These are phyloP conservation scores for Cettia cetti DNA, from an alignment of 2,113 vertebrate species.

Conservation along the genomic window DNA sequence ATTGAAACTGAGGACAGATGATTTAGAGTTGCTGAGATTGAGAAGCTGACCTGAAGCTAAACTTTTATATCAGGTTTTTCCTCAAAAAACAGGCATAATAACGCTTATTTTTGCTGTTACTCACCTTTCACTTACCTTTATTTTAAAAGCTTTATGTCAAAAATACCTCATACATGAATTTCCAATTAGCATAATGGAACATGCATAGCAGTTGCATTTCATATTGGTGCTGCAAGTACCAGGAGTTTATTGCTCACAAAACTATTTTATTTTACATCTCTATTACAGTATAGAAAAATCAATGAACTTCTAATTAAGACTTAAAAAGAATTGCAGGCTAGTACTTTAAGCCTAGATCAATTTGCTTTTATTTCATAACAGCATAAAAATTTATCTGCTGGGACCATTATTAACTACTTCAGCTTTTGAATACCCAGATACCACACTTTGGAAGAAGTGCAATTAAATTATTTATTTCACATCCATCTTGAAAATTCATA, in stretches of 20 bases:
- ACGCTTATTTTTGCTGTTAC: neutral
- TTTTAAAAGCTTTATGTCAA: neutral
- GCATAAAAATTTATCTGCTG: neutral
- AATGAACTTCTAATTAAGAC: slow-evolving; percentile 8
- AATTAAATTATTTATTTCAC: neutral
- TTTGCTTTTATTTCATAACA: slow-evolving; percentile 16
- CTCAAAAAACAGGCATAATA: neutral
- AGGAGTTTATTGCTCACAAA: neutral
- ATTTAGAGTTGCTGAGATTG: neutral
- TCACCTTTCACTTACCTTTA: neutral
- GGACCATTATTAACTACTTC: neutral
- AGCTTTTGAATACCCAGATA: neutral
- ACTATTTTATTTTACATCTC: neutral
- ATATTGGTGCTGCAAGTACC: neutral
- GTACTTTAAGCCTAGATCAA: slow-evolving; percentile 4
- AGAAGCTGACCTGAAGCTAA: neutral
- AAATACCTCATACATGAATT: neutral
- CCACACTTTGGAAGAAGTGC: neutral
- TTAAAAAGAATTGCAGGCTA: slow-evolving; percentile 1
- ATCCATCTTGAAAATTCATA: neutral
- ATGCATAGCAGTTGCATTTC: neutral
- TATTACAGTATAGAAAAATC: neutral
- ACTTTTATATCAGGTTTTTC: neutral
- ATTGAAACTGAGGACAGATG: neutral
- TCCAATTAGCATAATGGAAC: neutral